phyloP scores from a whole-genome alignment of 2,888 invertebrate genomes.

The Nemotelus nigrinus region DNA sequence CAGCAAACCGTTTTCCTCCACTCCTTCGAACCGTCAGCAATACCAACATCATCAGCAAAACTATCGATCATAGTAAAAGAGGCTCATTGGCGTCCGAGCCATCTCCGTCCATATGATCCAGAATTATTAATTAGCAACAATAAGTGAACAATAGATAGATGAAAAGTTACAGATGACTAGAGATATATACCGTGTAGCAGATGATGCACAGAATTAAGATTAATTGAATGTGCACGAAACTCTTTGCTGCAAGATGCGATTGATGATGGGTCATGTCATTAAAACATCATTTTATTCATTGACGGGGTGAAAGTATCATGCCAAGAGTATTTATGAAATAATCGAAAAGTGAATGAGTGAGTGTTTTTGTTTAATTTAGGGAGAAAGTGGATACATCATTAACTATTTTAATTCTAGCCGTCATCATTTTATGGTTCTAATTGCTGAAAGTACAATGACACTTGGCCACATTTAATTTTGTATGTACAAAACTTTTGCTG shows the following conservation, averaged over 20 bases:
- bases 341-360: background rate
- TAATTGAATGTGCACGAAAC: conserved; percentile 27
- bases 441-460: too few relatives aligned
- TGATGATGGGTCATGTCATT: conserved; percentile 17
- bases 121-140: conserved; percentile 39
- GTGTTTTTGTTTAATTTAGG: too few relatives aligned
- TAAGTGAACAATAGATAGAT: conserved; percentile 22
- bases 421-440: too few relatives aligned
- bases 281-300: conserved; percentile 3
- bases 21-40: background rate
- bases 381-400: too few relatives aligned
- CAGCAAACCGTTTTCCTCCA: background rate
- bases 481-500: too few relatives aligned
- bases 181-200: background rate
- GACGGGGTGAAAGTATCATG: background rate
- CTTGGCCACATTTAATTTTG: too few relatives aligned
- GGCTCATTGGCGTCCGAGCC: conserved; percentile 9
- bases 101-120: background rate
- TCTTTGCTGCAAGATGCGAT: background rate
- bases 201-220: conserved; percentile 35
- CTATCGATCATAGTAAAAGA: background rate
- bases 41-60: background rate
- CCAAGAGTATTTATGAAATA: background rate
- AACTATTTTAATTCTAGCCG: too few relatives aligned
- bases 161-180: conserved; percentile 7